A percentile compares a stretch with the other conserved stretches of the same genome.
phyloP scores from a whole-genome alignment of 2,888 invertebrate species.

The Pterostichus niger region DNA sequence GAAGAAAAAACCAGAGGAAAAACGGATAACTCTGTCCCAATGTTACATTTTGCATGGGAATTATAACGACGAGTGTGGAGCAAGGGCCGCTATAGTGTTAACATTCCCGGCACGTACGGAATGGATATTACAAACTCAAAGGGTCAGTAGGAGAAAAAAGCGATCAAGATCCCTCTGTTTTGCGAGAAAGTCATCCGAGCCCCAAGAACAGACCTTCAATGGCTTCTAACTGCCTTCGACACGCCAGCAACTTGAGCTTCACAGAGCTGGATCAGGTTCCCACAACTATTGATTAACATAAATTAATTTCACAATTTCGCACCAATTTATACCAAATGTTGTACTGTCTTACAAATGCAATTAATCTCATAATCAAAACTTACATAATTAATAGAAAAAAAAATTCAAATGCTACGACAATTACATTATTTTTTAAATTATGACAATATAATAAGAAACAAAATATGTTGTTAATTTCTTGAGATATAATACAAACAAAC shows the following conservation, averaged over 20 bases:
- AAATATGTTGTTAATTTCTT: too few relatives aligned
- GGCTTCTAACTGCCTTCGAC: conserved; percentile 38
- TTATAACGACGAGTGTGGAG: conserved; percentile 15
- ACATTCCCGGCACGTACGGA: conserved; percentile 51
- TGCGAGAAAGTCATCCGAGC: conserved; percentile 27
- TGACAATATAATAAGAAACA: too few relatives aligned
- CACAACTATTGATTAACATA: not conserved
- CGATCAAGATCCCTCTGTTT: conserved; percentile 63
- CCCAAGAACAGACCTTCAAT: conserved; percentile 32
- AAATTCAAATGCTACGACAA: too few relatives aligned
- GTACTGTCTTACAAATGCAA: too few relatives aligned
- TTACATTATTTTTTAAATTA: too few relatives aligned
- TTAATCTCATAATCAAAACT: too few relatives aligned
- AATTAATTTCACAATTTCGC: too few relatives aligned
- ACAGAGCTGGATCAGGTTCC: conserved; percentile 46
- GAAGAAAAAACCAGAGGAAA: conserved; percentile 22
- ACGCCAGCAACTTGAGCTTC: not conserved
- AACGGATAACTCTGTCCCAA: conserved; percentile 23
- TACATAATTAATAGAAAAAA: too few relatives aligned
- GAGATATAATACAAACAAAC: too few relatives aligned
- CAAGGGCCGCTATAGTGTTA: not conserved
- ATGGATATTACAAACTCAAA: conserved; percentile 57
- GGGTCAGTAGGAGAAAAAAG: conserved; percentile 62
- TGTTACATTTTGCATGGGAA: conserved; percentile 51
- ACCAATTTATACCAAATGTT: too few relatives aligned